Evolutionary conservation across 2,797 vertebrate species (phyloP), one percentile per base, ranked within the genome.

Genomic region (Mormyrus proboscirostris): DNA sequence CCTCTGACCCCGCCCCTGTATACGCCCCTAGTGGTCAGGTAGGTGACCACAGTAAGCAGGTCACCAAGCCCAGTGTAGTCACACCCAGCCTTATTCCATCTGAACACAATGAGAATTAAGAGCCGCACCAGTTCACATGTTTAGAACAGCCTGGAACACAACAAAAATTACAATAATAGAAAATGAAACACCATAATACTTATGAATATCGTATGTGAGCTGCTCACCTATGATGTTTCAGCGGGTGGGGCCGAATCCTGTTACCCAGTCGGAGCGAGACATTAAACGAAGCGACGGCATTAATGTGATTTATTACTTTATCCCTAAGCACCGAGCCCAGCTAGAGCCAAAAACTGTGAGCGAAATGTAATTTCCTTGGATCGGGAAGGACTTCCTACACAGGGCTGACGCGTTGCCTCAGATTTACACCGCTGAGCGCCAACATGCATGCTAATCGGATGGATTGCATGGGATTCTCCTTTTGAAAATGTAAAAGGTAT

Each of bases 351-450:
- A 91, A 90, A 92, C 90, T 92, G 91, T 86, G 62, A 90, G 89
- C 90, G 89, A 93, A 90, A 89, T 91, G 89, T 90, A 91, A 93
- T 92, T 88, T 90, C 91, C 88, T 89, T 91, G 90, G 92, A 92
- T 90, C 83, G 88, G 87, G 90, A 59, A 44, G 90, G 76, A 89
- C 69, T 89, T 84, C 69, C 89, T 92, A 86, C 87, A 89, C 22
- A 29, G 88, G 57, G 79, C 50, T 90, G 69, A 90, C 85, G 88
- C 89, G 90, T 89, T 84, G 88, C 89, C 82, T 90, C 88, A 33
- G 79, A 90, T 82, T 88, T 55, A 55, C 57, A 53, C 85, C 53
- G 55, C 87, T 89, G 90, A 90, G 90, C 89, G 88, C 88, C 51
- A 59, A 89, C 73, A 12, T 49, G 87, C n/a, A 82, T 76, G 59